Evolutionary conservation across 2,113 vertebrate species (phyloP).

Genomic region (Tachysurus fulvidraco): DNA sequence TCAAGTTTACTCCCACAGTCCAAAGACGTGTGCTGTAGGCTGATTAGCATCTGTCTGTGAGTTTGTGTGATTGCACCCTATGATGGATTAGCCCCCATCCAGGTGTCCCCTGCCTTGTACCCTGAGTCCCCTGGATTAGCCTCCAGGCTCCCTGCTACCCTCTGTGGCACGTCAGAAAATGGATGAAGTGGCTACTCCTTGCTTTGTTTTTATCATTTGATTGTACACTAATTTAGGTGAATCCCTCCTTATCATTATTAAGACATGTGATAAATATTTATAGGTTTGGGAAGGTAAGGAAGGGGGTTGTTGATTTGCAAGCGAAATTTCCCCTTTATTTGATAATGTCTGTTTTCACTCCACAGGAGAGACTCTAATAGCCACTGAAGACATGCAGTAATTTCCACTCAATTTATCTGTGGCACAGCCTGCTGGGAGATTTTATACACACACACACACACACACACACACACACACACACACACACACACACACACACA

Average conservation of each 20-base stretch:
- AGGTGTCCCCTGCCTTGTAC: no score
- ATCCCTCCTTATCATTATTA: not conserved
- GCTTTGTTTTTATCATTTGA: not conserved
- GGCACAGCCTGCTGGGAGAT: conserved; percentile 43
- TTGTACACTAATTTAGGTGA: not conserved
- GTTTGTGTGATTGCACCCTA: no score
- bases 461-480: conserved; percentile 14
- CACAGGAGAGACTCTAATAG: conserved; percentile 64
- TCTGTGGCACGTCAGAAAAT: no score
- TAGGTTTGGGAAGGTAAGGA: not conserved
- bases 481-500: not conserved
- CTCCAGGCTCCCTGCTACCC: no score
- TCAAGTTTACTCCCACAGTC: no score
- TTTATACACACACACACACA: not conserved
- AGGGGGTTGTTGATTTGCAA: not conserved
- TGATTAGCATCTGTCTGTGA: no score
- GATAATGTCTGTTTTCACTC: conserved; percentile 58
- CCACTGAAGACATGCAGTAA: conserved; percentile 58
- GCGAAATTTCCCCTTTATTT: conserved; percentile 58
- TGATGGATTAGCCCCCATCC: no score
- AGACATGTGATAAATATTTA: not conserved
- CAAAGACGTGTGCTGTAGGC: no score
- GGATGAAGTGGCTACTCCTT: not conserved
- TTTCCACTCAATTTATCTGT: conserved; percentile 66
- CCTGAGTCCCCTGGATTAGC: no score